Percentiles rank a stretch among this genome's conserved stretches.
These are phyloP conservation scores for Hucho hucho DNA, from an alignment of 2,113 vertebrate species.

Conservation along the genomic window DNA sequence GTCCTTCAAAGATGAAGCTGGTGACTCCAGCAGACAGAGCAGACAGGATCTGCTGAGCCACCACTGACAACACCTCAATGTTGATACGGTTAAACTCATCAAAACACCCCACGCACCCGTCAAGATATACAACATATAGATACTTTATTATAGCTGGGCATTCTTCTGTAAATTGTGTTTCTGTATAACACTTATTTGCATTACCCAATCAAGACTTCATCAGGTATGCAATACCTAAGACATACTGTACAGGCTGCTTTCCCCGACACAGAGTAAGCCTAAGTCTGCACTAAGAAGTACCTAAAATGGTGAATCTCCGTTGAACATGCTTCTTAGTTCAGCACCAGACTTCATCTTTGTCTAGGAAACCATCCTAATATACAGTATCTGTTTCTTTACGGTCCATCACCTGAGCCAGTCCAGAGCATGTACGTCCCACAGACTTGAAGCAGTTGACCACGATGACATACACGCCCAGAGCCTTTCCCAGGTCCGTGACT, in stretches of 20 bases:
- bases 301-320: no score
- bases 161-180: no score
- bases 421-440: slow-evolving; percentile 89
- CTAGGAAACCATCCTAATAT: no score
- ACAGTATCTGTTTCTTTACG: not conserved
- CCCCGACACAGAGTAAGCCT: no score
- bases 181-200: no score
- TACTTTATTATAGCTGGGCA: no score
- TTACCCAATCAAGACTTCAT: no score
- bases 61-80: slow-evolving; percentile 85
- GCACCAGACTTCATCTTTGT: no score
- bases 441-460: slow-evolving; percentile 92
- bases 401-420: slow-evolving; percentile 83
- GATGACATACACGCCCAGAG: slow-evolving; percentile 84
- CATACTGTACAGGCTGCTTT: no score
- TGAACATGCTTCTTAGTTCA: no score
- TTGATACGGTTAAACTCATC: slow-evolving; percentile 91
- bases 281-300: no score
- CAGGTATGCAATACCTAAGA: no score
- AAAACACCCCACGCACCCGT: slow-evolving; percentile 89
- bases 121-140: slow-evolving; percentile 52
- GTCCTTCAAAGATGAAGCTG: slow-evolving; percentile 81
- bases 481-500: slow-evolving; percentile 86
- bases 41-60: slow-evolving; percentile 87
- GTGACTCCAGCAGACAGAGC: slow-evolving; percentile 74